Evolutionary conservation across 2,888 invertebrate species (phyloP).

Genomic region (Hybos culiciformis): DNA sequence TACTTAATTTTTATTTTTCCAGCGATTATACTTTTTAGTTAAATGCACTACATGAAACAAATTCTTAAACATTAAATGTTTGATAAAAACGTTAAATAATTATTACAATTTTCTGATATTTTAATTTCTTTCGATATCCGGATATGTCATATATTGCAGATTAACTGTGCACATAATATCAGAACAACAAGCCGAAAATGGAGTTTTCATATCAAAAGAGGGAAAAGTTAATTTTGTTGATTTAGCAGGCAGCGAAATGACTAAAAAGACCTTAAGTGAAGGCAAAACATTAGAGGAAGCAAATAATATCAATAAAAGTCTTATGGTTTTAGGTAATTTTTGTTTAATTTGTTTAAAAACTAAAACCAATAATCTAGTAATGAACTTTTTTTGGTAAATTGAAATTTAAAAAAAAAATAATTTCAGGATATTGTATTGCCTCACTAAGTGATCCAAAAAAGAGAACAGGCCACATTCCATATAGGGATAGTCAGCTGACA

Average conservation of each 20-base stretch:
- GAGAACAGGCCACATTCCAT: constrained; percentile 77
- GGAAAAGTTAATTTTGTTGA: constrained; percentile 95
- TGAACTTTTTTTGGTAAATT: too few relatives aligned
- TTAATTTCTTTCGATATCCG: too few relatives aligned
- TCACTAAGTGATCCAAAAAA: constrained; percentile 73
- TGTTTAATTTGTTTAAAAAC: too few relatives aligned
- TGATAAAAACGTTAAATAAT: too few relatives aligned
- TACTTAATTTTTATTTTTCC: too few relatives aligned
- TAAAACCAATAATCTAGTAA: too few relatives aligned
- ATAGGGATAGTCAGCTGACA: constrained; percentile 86
- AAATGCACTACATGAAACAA: too few relatives aligned
- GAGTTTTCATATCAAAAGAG: constrained; percentile 75
- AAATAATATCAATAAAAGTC: constrained; percentile 90
- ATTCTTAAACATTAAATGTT: too few relatives aligned
- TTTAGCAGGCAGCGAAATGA: constrained; percentile 93
- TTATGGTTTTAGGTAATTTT: constrained; percentile 76
- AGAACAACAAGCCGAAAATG: constrained; percentile 66
- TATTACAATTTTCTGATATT: too few relatives aligned
- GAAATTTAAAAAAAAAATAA: background rate
- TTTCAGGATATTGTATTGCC: constrained; percentile 82
- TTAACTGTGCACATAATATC: constrained; percentile 82
- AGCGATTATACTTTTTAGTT: too few relatives aligned
- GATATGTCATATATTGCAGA: too few relatives aligned
- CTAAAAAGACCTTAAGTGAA: constrained; percentile 76
- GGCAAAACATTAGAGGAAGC: constrained; percentile 85